Evolutionary conservation across 1,140 invertebrate genomes (phyloP), one percentile per base, ranked within the genome.

Genomic region (Conus betulinus): DNA sequence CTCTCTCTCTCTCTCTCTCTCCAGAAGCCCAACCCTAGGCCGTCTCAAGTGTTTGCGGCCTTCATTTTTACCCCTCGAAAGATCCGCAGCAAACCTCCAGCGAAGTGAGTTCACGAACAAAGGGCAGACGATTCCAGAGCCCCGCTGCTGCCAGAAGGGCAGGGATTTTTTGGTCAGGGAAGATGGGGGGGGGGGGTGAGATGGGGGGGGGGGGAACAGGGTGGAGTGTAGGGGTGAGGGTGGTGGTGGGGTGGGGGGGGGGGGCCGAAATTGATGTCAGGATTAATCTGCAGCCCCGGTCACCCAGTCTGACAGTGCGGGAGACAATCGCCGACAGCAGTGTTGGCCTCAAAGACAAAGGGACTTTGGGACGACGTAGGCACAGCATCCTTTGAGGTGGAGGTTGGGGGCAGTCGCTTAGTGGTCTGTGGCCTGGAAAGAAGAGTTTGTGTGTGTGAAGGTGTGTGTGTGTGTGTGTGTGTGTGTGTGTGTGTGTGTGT

Each of bases 91-190:
- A 57, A 57, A 55, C 85, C n/a, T 79, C 85, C 67, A 20, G 57
- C 57, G 25, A 63, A 87, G 85, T 55, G 85, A 87, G 71, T 57
- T 87, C 74, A 8, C 27, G 51, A n/a, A 87, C 85, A 87, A 87
- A 87, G 85, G 85, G 71, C 67, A 27, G 52, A 76, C 52, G 74
- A 76, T 74, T 78, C 74, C 71, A 51, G 53, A 52, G 85, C 74
- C 85, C 23, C 13, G 57, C 71, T 78, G 67, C 74, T 79, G 53
- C 15, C 71, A 60, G 20, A 76, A 17, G 79, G 55, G 27, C 27
- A 53, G 82, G n/a, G 82, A 67, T 63, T 39, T 39, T 39, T 84
- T 84, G 53, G 51, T 53, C 53, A 63, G 82, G 20, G 25, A 25
- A 39, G 76, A 15, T 60, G 23, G 13, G 20, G 67, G 23, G 3